These are phyloP conservation scores for Perca flavescens DNA, from an alignment of 2,113 vertebrate genomes.

Conservation along the genomic window DNA sequence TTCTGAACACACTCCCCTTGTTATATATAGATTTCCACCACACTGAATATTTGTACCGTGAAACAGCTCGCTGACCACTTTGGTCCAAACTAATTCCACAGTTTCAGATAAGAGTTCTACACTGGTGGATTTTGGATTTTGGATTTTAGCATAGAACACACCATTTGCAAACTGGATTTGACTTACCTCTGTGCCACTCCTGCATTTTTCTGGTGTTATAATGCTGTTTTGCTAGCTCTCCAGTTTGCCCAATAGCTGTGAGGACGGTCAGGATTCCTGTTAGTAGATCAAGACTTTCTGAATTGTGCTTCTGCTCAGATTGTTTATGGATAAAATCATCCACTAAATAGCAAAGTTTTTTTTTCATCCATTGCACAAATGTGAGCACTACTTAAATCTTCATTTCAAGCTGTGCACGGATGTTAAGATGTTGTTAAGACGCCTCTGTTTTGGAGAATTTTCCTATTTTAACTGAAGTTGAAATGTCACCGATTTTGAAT, in stretches of 20 bases:
- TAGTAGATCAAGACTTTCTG: neutral
- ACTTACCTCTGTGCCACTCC: neutral
- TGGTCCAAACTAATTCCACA: slow-evolving; percentile 1
- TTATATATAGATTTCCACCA: slow-evolving; percentile 55
- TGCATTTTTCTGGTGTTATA: neutral
- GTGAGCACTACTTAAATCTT: neutral
- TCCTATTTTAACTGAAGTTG: neutral
- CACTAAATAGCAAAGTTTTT: neutral
- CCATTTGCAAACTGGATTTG: neutral
- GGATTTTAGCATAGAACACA: neutral
- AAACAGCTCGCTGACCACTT: neutral
- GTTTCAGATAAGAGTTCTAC: neutral
- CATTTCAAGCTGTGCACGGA: neutral
- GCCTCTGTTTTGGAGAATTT: neutral
- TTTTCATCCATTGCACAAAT: neutral
- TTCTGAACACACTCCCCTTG: slow-evolving; percentile 39
- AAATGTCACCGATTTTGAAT: neutral
- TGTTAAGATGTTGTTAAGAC: neutral
- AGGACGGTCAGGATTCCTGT: neutral
- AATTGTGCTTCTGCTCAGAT: neutral
- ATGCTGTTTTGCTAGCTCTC: neutral
- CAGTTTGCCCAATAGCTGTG: neutral
- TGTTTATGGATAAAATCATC: neutral
- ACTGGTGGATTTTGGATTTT: neutral
- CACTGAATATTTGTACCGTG: slow-evolving; percentile 23